Percentiles rank a stretch among this genome's conserved stretches.
These are phyloP conservation scores for Phycodurus eques DNA, from an alignment of 2,113 vertebrate species.

Conservation along the genomic window DNA sequence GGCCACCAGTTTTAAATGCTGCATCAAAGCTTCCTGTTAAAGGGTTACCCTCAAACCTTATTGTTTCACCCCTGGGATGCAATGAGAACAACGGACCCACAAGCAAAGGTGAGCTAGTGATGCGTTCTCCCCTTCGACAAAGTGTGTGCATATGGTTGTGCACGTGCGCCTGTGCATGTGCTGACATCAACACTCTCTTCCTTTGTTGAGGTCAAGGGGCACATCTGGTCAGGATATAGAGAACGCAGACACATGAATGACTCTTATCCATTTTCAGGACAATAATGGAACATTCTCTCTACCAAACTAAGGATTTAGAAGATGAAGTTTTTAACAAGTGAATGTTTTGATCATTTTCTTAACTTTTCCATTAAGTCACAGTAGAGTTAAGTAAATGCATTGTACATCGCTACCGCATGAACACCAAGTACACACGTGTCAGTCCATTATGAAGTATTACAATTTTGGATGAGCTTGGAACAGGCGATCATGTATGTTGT, in stretches of 20 bases:
- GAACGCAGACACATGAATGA: not conserved
- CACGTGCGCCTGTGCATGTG: not conserved
- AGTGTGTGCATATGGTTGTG: not conserved
- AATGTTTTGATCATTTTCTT: not conserved
- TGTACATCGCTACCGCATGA: not conserved
- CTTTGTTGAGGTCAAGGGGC: constrained; percentile 14
- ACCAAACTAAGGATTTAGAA: not conserved
- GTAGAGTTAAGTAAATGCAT: not conserved
- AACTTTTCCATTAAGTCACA: not conserved
- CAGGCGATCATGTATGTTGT: not conserved
- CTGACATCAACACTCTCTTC: constrained; percentile 11
- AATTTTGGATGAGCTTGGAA: not conserved
- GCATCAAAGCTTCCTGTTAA: constrained; percentile 71
- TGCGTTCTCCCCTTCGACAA: not conserved
- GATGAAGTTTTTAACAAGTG: not conserved
- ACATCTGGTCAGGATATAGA: constrained; percentile 22
- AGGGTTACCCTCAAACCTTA: constrained; percentile 48
- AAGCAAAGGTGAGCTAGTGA: constrained; percentile 38
- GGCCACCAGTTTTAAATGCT: not conserved
- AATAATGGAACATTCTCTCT: not conserved
- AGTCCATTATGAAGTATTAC: not conserved
- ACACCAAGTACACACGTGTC: not conserved
- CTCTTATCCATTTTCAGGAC: not conserved
- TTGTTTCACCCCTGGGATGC: constrained; percentile 39
- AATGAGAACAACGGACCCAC: constrained; percentile 41